A percentile compares a stretch with the other conserved stretches of the same genome.
phyloP scores from a whole-genome alignment of 2,888 invertebrate species.

The Dilophus febrilis region DNA sequence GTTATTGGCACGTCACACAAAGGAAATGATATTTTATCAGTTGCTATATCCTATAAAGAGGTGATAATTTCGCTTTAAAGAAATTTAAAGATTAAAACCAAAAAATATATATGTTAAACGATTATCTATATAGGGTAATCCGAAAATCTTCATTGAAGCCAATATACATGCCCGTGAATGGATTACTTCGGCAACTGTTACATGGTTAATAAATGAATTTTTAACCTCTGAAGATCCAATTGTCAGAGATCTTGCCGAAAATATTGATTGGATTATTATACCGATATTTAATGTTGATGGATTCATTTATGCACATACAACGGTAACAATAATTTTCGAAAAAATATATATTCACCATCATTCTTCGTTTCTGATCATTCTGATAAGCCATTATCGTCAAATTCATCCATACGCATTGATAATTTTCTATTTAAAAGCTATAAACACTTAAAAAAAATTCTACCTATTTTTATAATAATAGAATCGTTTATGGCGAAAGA shows the following conservation, averaged over 20 bases:
- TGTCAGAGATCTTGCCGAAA: conserved; percentile 40
- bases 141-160: conserved; percentile 44
- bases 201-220: conserved; percentile 51
- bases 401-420: no score
- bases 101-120: no score
- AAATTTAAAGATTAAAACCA: no score
- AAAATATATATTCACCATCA: conserved; percentile 12
- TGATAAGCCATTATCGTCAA: no score
- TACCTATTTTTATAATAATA: no score
- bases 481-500: conserved; percentile 50
- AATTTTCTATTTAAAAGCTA: no score
- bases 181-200: conserved; percentile 52
- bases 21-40: background rate
- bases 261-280: conserved; percentile 57
- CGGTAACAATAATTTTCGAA: no score
- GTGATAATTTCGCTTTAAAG: background rate
- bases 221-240: conserved; percentile 38
- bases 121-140: conserved; percentile 31
- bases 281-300: conserved; percentile 61
- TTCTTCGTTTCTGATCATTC: background rate
- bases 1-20: conserved; percentile 2
- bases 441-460: background rate
- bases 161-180: conserved; percentile 52
- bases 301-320: conserved; percentile 43
- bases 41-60: background rate